Base-by-base conservation (phyloP, 2,888 invertebrate genomes). In the Cheiracanthium punctorium region DNA sequence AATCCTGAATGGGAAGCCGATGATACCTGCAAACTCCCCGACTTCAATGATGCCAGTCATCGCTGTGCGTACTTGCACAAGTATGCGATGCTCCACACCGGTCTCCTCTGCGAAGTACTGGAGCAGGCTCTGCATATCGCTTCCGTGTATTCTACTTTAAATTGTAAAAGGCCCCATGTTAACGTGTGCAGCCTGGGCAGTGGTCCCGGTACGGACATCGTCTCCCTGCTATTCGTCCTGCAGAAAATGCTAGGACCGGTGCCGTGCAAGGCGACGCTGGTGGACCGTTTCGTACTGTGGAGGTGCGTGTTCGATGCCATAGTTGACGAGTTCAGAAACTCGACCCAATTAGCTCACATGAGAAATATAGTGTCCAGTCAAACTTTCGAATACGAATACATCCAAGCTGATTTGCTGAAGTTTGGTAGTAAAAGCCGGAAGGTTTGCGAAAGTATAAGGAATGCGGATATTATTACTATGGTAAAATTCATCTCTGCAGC, bases 41-140 rank as follows among this genome's bases (percentile, higher is more conserved):
- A 75, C 28, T 81, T 52, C 41, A 81, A 75, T 28, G 41, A 81
- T 8, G n/a, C 69, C 0, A 37, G 37, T 1, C 69, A 81, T 28
- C 24, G 81, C 0, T 81, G 81, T n/a, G 81, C 81, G 1, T 81
- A 81, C 17, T 30, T 81, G 20, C 81, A 81, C 24, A 81, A 81
- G 30, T 75, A 81, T 24, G 74, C 81, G 0, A 41, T 69, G 37
- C 33, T 48, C 7, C 65, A 81, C 37, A 69, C 81, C 1, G 74
- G 74, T 7, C 41, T 81, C 65, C 41, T 75, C 1, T 52, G 41
- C 12, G 72, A 81, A 24, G 17, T 74, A 7, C 20, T 81, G 14
- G 28, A 20, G n/a, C n/a, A n/a, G 12, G 4, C 0, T 52, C 37
- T 10, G n/a, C 20, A 8, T 5, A 33, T n/a, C 20, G 7, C n/a